Percentiles rank a stretch among this genome's conserved stretches.
Evolutionary conservation across 2,888 invertebrate species (phyloP).

Genomic region (Nipponacmea schrenckii): DNA sequence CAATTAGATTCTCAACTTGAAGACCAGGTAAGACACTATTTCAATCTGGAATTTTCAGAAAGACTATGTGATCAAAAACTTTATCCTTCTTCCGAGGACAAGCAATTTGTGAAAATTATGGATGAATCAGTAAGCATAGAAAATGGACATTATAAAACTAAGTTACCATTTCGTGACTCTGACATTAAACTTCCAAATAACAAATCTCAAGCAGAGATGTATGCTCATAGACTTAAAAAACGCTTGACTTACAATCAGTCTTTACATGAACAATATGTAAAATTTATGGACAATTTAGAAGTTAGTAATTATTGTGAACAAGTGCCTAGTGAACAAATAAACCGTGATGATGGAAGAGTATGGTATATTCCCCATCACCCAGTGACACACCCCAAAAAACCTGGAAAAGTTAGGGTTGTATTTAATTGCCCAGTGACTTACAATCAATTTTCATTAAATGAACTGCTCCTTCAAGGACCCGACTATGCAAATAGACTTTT

Average conservation of each 20-base stretch:
- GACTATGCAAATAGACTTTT: conserved; percentile 27
- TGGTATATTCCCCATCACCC: conserved; percentile 23
- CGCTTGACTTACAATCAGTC: conserved; percentile 15
- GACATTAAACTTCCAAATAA: conserved; percentile 13
- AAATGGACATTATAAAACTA: conserved; percentile 21
- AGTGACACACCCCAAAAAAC: conserved; percentile 10
- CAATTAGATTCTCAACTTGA: conserved; percentile 79
- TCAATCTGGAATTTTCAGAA: conserved; percentile 20
- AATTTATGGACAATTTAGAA: conserved; percentile 18
- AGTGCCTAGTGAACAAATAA: neutral
- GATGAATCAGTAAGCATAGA: conserved; percentile 3
- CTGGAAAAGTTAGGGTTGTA: conserved; percentile 28
- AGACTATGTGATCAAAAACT: conserved; percentile 79
- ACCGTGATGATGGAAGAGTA: neutral
- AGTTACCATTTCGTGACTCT: conserved; percentile 20
- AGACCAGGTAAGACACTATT: conserved; percentile 80
- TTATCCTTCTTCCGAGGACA: conserved; percentile 80
- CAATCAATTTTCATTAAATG: conserved; percentile 24
- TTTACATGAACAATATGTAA: conserved; percentile 17
- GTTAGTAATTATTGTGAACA: conserved; percentile 25
- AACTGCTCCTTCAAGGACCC: conserved; percentile 25
- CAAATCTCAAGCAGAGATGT: neutral
- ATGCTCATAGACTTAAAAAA: conserved; percentile 3
- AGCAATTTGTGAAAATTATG: conserved; percentile 13
- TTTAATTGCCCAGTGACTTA: conserved; percentile 32